Conservation (phyloP, 1,140 invertebrate genomes). For the Leptonema lineaticorne region DNA sequence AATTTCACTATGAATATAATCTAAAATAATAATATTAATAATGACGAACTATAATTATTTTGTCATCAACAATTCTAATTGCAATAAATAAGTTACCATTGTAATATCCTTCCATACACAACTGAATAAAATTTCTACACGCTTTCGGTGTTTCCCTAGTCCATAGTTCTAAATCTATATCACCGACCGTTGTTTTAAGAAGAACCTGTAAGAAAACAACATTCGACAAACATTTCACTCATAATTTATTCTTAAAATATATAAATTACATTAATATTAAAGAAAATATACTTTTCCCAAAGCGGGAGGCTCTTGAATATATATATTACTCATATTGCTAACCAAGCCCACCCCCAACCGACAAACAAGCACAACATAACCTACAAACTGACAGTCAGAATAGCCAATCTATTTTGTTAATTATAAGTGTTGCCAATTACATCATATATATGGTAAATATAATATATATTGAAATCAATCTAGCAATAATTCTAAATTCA, state of each 20-base stretch:
- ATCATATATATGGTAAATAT: too few relatives aligned
- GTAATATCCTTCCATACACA: conserved; percentile 97
- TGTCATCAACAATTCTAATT: background rate
- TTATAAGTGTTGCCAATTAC: background rate
- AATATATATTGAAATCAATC: too few relatives aligned
- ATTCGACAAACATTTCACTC: conserved; percentile 6
- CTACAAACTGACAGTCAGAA: background rate
- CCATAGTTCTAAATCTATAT: conserved; percentile 98
- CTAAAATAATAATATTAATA: background rate
- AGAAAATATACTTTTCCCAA: conserved; percentile 76
- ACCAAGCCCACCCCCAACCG: background rate
- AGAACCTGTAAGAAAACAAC: conserved; percentile 68
- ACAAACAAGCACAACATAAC: conserved; percentile 19
- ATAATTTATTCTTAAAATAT: conserved; percentile 8
- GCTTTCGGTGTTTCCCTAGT: conserved; percentile 94
- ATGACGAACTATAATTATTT: background rate
- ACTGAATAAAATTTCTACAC: conserved; percentile 94
- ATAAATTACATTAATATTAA: conserved; percentile 14
- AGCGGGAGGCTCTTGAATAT: conserved; percentile 95
- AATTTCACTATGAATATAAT: background rate
- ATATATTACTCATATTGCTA: conserved; percentile 63
- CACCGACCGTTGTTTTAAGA: conserved; percentile 88
- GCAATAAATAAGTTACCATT: conserved; percentile 57
- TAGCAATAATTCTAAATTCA: too few relatives aligned
- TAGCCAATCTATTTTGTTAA: background rate